Percentiles rank a stretch among this genome's conserved stretches.
Conservation (phyloP, 1,140 invertebrate genomes). For the Sminthurinus signatus region DNA sequence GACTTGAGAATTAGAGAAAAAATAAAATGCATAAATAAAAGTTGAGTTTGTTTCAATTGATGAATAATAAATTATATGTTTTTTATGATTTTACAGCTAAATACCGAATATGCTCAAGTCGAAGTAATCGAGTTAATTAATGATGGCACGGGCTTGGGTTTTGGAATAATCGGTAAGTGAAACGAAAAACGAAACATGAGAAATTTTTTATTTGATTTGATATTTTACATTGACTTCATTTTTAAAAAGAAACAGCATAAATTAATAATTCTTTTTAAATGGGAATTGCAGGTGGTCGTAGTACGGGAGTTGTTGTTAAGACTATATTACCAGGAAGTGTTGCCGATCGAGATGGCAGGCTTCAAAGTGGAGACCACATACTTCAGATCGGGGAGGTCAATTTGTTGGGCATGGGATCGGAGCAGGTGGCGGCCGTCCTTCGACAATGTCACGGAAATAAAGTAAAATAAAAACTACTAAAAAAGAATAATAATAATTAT, state of each 20-base stretch:
- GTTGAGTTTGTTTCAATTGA: background rate
- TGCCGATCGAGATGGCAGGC: slow-evolving; percentile 77
- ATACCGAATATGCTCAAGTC: slow-evolving; percentile 89
- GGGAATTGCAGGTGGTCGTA: no score
- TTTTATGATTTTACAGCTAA: slow-evolving; percentile 27
- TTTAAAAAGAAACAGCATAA: no score
- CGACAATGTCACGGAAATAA: no score
- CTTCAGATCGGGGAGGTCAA: slow-evolving; percentile 82
- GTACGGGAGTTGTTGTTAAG: slow-evolving; percentile 95
- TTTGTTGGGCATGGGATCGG: slow-evolving; percentile 81
- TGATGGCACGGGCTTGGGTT: slow-evolving; percentile 91
- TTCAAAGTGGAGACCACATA: slow-evolving; percentile 88
- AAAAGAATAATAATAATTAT: no score
- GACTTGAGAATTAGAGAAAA: background rate
- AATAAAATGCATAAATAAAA: background rate
- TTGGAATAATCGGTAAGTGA: slow-evolving; percentile 94
- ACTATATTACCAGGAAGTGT: slow-evolving; percentile 75
- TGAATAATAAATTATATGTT: no score
- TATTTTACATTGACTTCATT: no score
- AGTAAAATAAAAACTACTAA: no score
- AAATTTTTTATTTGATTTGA: no score
- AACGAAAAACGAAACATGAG: no score
- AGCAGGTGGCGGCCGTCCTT: slow-evolving; percentile 86
- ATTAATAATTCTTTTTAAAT: no score
- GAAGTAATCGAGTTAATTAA: slow-evolving; percentile 92